Evolutionary conservation across 2,113 vertebrate genomes (phyloP).

Genomic region (Scalopus aquaticus): DNA sequence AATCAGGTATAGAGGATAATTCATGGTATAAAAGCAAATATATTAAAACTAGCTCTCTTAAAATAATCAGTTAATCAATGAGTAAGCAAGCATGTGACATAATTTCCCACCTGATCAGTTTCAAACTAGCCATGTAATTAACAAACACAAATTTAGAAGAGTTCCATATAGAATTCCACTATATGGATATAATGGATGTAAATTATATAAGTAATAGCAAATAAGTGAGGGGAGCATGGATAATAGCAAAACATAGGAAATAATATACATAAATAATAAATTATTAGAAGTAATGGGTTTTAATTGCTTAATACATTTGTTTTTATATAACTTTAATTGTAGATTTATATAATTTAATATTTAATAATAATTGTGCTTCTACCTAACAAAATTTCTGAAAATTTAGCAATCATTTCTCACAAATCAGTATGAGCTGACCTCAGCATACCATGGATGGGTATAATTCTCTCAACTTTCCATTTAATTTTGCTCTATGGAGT

Average conservation of each 20-base stretch:
- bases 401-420: neutral
- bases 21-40: neutral
- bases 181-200: neutral
- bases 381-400: neutral
- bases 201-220: neutral
- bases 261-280: neutral
- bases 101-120: neutral
- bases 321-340: neutral
- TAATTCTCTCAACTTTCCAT: neutral
- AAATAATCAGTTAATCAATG: neutral
- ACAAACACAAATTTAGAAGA: neutral
- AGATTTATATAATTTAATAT: neutral
- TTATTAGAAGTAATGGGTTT: neutral
- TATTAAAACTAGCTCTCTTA: neutral
- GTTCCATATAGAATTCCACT: neutral
- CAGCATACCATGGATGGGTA: no score
- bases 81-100: neutral
- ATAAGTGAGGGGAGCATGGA: neutral
- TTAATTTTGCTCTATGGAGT: neutral
- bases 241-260: neutral
- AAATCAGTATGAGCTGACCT: neutral
- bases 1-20: neutral
- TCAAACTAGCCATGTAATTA: neutral
- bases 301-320: neutral
- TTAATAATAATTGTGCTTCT: neutral